A percentile compares a stretch with the other conserved stretches of the same genome.
These are phyloP conservation scores for Spizaetus ornatus DNA, from an alignment of 2,113 vertebrate genomes.

Conservation along the genomic window DNA sequence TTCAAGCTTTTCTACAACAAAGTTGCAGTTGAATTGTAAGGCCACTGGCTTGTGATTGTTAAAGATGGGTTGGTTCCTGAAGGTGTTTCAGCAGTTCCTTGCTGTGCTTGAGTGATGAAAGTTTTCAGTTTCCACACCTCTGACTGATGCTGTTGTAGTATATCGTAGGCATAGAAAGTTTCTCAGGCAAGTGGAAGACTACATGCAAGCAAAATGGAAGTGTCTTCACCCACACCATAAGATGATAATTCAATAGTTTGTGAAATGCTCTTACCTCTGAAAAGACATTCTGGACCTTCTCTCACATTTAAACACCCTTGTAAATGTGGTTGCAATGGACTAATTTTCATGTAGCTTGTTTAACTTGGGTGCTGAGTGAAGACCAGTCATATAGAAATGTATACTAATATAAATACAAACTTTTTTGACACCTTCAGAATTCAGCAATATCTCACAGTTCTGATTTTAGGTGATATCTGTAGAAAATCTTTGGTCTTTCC, in stretches of 20 bases:
- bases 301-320: not conserved
- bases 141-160: not conserved
- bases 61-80: not conserved
- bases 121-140: not conserved
- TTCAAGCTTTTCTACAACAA: not conserved
- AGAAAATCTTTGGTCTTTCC: not conserved
- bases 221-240: not conserved
- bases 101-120: not conserved
- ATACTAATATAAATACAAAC: not conserved
- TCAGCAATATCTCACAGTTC: not conserved
- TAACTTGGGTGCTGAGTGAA: not conserved
- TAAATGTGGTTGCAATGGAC: not conserved
- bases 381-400: not conserved
- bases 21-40: not conserved
- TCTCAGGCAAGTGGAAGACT: not conserved
- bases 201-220: not conserved
- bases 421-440: not conserved
- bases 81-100: not conserved
- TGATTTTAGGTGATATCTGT: not conserved
- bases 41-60: not conserved
- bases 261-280: not conserved
- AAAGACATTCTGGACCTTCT: not conserved
- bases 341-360: not conserved
- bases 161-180: not conserved
- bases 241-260: not conserved